Evolutionary conservation across 2,113 vertebrate genomes (phyloP).

Genomic region (Odocoileus hemionus): DNA sequence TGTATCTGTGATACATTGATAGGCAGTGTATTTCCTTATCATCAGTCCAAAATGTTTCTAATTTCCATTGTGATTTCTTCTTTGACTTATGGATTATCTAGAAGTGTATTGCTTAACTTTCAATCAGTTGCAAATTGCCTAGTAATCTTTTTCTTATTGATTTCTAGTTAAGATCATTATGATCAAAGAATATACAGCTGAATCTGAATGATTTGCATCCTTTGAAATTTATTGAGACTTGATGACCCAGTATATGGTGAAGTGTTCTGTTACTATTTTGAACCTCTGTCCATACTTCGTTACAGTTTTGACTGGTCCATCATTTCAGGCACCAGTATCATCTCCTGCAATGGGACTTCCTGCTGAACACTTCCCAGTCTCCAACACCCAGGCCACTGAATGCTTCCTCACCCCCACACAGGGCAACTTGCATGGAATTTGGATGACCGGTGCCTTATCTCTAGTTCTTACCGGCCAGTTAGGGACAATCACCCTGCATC

Average conservation of each 20-base stretch:
- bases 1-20: not conserved
- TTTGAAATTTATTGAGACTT: conserved; percentile 25
- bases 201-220: not conserved
- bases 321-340: not conserved
- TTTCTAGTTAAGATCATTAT: not conserved
- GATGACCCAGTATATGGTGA: not conserved
- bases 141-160: not conserved
- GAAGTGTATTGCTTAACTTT: conserved; percentile 1
- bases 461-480: not conserved
- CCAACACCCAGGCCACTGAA: not conserved
- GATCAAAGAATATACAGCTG: not conserved
- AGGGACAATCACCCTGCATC: not conserved
- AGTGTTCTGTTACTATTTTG: not conserved
- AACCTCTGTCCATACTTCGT: not conserved
- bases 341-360: not conserved
- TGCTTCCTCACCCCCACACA: not conserved
- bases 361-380: not conserved
- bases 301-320: not conserved
- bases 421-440: not conserved
- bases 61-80: conserved; percentile 11
- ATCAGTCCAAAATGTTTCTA: not conserved
- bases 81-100: not conserved
- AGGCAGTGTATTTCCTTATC: not conserved
- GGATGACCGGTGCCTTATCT: not conserved
- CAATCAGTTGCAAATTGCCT: not conserved